Evolutionary conservation across 2,888 invertebrate genomes (phyloP).

Genomic region (Archips crataeganus): DNA sequence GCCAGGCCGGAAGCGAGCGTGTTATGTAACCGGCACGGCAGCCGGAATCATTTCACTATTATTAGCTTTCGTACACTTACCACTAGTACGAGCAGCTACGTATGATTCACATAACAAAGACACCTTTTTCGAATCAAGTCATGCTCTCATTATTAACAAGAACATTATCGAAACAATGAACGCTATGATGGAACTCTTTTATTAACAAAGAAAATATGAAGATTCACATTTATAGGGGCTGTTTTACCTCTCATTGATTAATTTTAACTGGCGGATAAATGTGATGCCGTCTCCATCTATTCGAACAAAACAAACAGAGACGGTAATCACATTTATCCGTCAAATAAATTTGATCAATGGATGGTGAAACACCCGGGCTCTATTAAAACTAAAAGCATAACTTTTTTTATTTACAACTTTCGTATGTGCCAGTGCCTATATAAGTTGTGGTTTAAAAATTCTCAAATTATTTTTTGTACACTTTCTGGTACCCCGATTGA

Average conservation of each 20-base stretch:
- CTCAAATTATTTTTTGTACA: too few relatives aligned
- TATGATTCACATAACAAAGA: constrained; percentile 1
- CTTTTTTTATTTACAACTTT: too few relatives aligned
- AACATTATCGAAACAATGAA: background rate
- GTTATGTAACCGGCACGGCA: constrained; percentile 39
- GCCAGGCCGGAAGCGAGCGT: constrained; percentile 43
- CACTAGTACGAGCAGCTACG: constrained; percentile 5
- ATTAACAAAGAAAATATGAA: background rate
- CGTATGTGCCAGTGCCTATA: too few relatives aligned
- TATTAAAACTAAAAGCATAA: too few relatives aligned
- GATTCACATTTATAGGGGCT: background rate
- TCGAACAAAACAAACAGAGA: too few relatives aligned
- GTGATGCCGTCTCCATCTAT: too few relatives aligned
- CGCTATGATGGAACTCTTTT: background rate
- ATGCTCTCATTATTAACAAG: constrained; percentile 5
- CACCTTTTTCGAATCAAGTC: constrained; percentile 16
- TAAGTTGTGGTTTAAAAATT: too few relatives aligned
- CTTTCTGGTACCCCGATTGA: too few relatives aligned
- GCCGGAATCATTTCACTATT: constrained; percentile 46
- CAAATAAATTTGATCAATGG: too few relatives aligned
- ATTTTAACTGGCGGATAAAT: too few relatives aligned
- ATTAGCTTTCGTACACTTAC: constrained; percentile 20
- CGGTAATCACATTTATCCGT: too few relatives aligned
- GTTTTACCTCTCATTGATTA: background rate
- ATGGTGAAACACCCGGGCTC: too few relatives aligned